These are phyloP conservation scores for Pterostichus madidus DNA, from an alignment of 2,888 invertebrate genomes.

Conservation along the genomic window DNA sequence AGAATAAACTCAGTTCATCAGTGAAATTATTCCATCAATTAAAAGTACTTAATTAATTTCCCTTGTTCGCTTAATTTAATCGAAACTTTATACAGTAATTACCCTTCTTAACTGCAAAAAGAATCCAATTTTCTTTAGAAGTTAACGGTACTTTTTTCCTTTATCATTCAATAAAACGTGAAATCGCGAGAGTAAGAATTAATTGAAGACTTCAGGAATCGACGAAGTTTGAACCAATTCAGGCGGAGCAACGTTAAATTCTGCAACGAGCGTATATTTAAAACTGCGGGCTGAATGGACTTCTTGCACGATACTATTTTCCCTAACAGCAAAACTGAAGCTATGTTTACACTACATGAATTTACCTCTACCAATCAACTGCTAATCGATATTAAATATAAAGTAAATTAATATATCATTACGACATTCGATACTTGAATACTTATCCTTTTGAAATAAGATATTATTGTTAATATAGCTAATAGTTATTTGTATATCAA, in stretches of 20 bases:
- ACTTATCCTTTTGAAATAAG: too few species aligned
- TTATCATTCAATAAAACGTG: conserved; percentile 65
- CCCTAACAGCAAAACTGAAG: too few species aligned
- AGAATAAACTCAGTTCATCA: conserved; percentile 55
- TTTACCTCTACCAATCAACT: too few species aligned
- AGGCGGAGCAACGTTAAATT: conserved; percentile 16
- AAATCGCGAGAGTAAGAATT: conserved; percentile 61
- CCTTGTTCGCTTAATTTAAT: conserved; percentile 64
- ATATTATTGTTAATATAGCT: too few species aligned
- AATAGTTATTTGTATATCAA: too few species aligned
- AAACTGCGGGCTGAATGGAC: not conserved
- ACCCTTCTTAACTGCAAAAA: conserved; percentile 65
- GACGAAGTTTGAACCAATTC: conserved; percentile 42
- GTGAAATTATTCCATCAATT: conserved; percentile 62
- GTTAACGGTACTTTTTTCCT: conserved; percentile 64
- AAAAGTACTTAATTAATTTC: conserved; percentile 65
- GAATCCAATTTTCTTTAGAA: conserved; percentile 65
- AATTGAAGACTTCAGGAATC: conserved; percentile 63
- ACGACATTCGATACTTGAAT: too few species aligned
- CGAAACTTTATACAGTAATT: conserved; percentile 67
- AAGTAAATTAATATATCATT: too few species aligned
- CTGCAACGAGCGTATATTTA: conserved; percentile 7
- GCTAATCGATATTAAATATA: too few species aligned
- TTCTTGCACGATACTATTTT: too few species aligned
- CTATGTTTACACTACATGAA: too few species aligned